Evolutionary conservation across 2,113 vertebrate species (phyloP).

Genomic region (Mohoua ochrocephala): DNA sequence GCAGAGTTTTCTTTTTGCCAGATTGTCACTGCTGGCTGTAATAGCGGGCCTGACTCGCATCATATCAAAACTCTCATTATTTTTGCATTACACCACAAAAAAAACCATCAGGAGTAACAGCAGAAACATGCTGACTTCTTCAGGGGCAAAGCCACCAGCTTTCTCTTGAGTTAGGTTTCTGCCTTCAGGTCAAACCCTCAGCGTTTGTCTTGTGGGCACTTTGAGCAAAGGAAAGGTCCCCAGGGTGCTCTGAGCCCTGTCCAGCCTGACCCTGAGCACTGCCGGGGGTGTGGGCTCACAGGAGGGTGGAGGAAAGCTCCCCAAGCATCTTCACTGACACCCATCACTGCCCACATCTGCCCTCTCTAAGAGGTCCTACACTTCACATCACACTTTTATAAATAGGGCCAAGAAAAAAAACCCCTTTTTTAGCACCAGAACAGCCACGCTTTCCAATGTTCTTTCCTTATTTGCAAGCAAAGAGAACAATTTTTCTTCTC

Average conservation of each 20-base stretch:
- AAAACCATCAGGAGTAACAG: not conserved
- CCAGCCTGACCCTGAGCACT: not conserved
- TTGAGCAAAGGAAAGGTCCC: not conserved
- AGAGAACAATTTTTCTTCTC: not conserved
- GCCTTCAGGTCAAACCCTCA: not conserved
- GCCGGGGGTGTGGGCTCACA: not conserved
- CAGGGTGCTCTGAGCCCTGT: not conserved
- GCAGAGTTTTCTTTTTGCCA: not conserved
- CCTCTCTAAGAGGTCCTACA: no score
- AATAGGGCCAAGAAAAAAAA: not conserved
- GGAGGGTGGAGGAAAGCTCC: not conserved
- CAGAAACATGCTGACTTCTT: not conserved
- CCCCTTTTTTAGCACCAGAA: not conserved
- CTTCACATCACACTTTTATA: not conserved
- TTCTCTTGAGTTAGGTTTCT: not conserved
- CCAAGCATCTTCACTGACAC: not conserved
- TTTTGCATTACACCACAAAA: not conserved
- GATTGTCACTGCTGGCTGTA: not conserved
- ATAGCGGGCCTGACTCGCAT: not conserved
- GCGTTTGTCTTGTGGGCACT: not conserved
- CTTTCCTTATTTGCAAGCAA: not conserved
- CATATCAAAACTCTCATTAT: not conserved
- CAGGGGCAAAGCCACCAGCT: not conserved
- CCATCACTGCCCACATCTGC: not conserved
- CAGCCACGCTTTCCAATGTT: not conserved